Percentiles rank a stretch among this genome's conserved stretches.
These are phyloP conservation scores for Sisor rabdophorus DNA, from an alignment of 2,113 vertebrate genomes.

Conservation along the genomic window DNA sequence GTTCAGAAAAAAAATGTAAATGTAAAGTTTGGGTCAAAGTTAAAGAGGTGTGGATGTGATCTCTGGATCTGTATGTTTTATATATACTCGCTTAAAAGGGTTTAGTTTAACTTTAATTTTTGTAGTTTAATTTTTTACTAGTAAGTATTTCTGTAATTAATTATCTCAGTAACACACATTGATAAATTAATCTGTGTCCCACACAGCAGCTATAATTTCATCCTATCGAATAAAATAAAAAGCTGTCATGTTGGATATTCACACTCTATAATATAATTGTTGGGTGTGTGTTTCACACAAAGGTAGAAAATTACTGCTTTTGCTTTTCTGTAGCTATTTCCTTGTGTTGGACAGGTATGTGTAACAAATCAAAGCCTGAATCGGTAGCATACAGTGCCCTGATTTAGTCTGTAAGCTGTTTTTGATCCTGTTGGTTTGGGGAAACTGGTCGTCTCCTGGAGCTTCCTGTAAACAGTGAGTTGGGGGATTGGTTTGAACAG, in stretches of 20 bases:
- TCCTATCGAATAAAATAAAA: conserved; percentile 1
- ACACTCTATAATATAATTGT: conserved; percentile 5
- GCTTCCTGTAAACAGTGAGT: neutral
- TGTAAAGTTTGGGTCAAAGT: no score
- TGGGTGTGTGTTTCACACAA: conserved; percentile 2
- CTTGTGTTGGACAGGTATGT: conserved; percentile 7
- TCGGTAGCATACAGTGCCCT: neutral
- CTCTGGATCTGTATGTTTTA: neutral
- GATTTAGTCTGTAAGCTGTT: neutral
- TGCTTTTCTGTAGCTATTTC: neutral
- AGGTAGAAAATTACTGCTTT: conserved; percentile 8
- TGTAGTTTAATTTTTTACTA: neutral
- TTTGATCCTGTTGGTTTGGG: neutral
- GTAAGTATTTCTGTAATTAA: no score
- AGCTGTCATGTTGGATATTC: neutral
- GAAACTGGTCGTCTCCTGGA: neutral
- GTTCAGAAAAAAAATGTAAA: no score
- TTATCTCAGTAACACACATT: neutral
- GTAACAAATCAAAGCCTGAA: neutral
- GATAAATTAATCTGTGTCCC: neutral
- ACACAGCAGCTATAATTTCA: neutral
- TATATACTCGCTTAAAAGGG: neutral
- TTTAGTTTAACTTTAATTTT: neutral
- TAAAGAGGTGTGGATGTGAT: neutral
- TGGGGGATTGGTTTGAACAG: neutral